Base-by-base conservation (phyloP, 1,140 invertebrate genomes). In the Hypsibius dujardini region DNA sequence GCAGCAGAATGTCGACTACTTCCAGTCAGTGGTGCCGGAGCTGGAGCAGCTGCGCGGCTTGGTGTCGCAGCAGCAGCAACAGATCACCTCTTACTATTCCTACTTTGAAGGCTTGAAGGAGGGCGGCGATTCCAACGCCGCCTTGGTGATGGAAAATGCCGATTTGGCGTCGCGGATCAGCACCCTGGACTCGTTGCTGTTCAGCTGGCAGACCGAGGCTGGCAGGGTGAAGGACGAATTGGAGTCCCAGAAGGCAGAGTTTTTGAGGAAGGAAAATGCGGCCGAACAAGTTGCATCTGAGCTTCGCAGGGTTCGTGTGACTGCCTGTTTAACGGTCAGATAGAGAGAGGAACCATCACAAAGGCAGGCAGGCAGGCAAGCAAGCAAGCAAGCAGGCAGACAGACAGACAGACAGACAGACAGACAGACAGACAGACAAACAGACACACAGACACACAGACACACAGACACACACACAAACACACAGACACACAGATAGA, bases 141-240 rank as follows among this genome's bases (percentile, higher is more conserved):
- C 3, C 7, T 42, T 67, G 12, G 42, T 67, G 3, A 7, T 67
- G 62, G 62, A 67, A 42, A 67, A 67, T 3, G 42, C 62, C 62
- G 62, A 67, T 3, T 42, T 67, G 12, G 3, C 7, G 7, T 3
- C 62, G 7, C 12, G 42, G 42, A 42, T 42, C 3, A 42, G 3
- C 12, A 12, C 12, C 45, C 62, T 67, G 62, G 62, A 67, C 42
- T 67, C 62, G 42, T 42, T 67, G 7, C 62, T 67, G 7, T 67
- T 14, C 62, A 67, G 62, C 45, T 67, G 62, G 62, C 62, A 67
- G 45, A 42, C 62, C 3, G 62, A 67, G 42, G 7, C 7, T 14
- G 7, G 45, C 7, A 12, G 62, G 62, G 12, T 67, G 7, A 56
- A 56, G n/a, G 50, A 56, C n/a, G 50, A 56, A 56, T n/a, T 56